Base-by-base conservation (phyloP, 1,140 invertebrate genomes). In the Hormaphis cornu region DNA sequence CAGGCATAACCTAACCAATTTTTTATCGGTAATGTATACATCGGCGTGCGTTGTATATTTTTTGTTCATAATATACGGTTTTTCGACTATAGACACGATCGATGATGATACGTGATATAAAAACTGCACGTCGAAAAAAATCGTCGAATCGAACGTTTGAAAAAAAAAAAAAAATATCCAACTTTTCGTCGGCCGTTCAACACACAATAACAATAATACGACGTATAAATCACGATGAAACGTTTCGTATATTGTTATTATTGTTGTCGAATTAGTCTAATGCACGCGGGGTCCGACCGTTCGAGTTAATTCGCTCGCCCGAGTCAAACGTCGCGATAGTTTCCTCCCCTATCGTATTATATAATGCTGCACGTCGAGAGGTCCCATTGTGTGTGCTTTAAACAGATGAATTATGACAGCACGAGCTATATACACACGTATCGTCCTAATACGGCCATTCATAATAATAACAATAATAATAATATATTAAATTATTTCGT, bases 261-360 rank as follows among this genome's bases (percentile, higher is more conserved):
- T 37, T 22, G 40, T 33, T 40, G 40, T 18, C 54, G 35, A 58
- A 58, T 58, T 40, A 40, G 54, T 40, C 54, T 58, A 58, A 58
- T 58, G 54, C 54, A 37, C n/a, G n/a, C 53, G 16, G 53, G 16
- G 53, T 37, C 54, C 24, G 33, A 58, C 40, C 18, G 28, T 58
- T 58, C 54, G 30, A 24, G 52, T 40, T 58, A n/a, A 58, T 58
- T 58, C 54, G 20, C 33, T 58, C 54, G 40, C 56, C 35, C 37
- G 37, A n/a, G 56, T 59, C 56, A 42, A 59, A 59, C 37, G 56
- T 58, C 54, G 22, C n/a, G n/a, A n/a, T n/a, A 42, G 24, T 37
- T 28, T 9, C 9, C 53, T 30, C 28, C 28, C 35, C 30, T n/a
- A n/a, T n/a, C n/a, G n/a, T n/a, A n/a, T n/a, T 37, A 37, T 37